Conservation (phyloP, 2,888 invertebrate genomes). For the Metallyticus violacea region DNA sequence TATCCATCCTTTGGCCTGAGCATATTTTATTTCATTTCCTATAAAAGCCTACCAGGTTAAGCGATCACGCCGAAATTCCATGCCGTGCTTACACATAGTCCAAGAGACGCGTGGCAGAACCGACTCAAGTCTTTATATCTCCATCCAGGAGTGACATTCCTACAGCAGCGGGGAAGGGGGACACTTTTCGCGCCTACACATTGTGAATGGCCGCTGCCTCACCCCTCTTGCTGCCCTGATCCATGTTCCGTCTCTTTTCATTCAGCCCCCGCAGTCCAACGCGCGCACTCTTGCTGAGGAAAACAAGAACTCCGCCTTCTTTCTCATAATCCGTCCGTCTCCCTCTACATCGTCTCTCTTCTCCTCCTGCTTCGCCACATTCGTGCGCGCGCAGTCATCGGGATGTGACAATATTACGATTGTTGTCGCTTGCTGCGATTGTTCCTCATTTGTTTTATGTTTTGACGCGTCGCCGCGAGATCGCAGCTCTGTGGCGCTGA, state of each 20-base stretch:
- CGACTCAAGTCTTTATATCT: not conserved
- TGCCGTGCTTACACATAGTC: not conserved
- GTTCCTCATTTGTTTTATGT: not conserved
- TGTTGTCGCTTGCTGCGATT: not conserved
- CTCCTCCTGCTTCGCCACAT: not conserved
- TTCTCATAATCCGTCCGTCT: slow-evolving; percentile 3
- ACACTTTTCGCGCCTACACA: slow-evolving; percentile 17
- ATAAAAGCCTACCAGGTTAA: no score
- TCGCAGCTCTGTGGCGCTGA: not conserved
- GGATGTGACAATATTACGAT: not conserved
- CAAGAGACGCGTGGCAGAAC: not conserved
- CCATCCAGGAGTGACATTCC: slow-evolving; percentile 6
- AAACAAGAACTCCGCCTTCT: slow-evolving; percentile 8
- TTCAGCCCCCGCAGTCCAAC: not conserved
- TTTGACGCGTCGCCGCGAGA: not conserved
- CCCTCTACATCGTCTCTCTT: not conserved
- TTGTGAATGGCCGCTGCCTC: not conserved
- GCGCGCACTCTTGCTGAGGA: not conserved
- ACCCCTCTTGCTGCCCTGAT: not conserved
- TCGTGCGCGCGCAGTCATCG: not conserved
- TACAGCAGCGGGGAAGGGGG: not conserved
- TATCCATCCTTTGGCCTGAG: no score
- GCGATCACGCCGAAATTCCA: not conserved
- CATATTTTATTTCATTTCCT: no score
- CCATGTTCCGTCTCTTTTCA: not conserved